phyloP scores from a whole-genome alignment of 2,797 vertebrate genomes.

The Typhlichthys eigenmanni region DNA sequence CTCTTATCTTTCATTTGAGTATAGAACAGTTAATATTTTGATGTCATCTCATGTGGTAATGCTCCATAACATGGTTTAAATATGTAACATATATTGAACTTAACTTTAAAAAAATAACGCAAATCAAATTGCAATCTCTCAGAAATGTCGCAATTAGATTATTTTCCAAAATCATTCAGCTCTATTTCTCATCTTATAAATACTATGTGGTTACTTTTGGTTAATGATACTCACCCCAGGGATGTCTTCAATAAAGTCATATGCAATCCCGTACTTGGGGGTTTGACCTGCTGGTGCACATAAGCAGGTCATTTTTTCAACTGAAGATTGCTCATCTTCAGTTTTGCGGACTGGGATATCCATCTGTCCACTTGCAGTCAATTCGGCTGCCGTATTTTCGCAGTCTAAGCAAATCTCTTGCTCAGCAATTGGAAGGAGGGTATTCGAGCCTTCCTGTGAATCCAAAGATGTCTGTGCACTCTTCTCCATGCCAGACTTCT shows the following conservation, averaged over 20 bases:
- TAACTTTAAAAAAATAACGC: too few relatives aligned
- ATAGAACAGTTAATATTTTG: too few relatives aligned
- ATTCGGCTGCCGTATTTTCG: conserved; percentile 75
- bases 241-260: conserved; percentile 81
- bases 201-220: too few relatives aligned
- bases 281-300: conserved; percentile 81
- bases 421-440: conserved; percentile 81
- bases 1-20: too few relatives aligned
- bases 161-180: too few relatives aligned
- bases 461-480: conserved; percentile 99
- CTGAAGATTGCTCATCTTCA: conserved; percentile 81
- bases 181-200: too few relatives aligned
- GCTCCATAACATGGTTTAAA: too few relatives aligned
- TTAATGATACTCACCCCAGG: conserved; percentile 81
- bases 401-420: conserved; percentile 88
- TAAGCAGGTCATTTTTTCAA: conserved; percentile 79
- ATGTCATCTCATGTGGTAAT: too few relatives aligned
- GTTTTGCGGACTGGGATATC: conserved; percentile 79
- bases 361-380: conserved; percentile 68
- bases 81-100: too few relatives aligned
- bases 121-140: too few relatives aligned
- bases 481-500: conserved; percentile 99
- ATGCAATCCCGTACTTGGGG: conserved; percentile 82
- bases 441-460: conserved; percentile 91
- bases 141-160: too few relatives aligned